A percentile compares a stretch with the other conserved stretches of the same genome.
phyloP scores from a whole-genome alignment of 2,797 vertebrate species.

The Anguilla marmorata region DNA sequence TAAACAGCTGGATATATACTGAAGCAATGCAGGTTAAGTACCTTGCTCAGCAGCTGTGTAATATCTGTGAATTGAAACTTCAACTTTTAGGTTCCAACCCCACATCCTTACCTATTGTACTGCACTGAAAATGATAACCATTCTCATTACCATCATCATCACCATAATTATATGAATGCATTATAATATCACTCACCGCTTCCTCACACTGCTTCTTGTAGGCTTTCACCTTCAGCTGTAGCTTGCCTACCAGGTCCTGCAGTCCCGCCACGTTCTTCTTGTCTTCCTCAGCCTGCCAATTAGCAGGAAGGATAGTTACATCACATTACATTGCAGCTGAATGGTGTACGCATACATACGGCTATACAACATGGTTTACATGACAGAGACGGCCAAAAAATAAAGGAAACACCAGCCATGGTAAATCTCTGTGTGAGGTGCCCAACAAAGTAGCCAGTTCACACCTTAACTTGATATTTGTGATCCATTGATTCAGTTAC shows the following conservation, averaged over 20 bases:
- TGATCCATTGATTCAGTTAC: too few species aligned
- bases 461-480: too few species aligned
- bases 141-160: slow-evolving; percentile 44
- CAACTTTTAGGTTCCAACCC: not conserved
- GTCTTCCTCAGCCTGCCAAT: slow-evolving; percentile 81
- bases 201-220: slow-evolving; percentile 90
- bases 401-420: too few species aligned
- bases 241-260: slow-evolving; percentile 88
- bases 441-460: too few species aligned
- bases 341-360: not conserved
- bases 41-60: not conserved
- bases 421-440: too few species aligned
- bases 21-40: not conserved
- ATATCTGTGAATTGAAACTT: not conserved
- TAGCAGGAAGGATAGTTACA: not conserved
- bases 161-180: not conserved
- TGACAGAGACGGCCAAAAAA: not conserved
- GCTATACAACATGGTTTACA: not conserved
- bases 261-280: slow-evolving; percentile 85
- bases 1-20: not conserved
- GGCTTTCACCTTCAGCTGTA: slow-evolving; percentile 89
- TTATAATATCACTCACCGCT: slow-evolving; percentile 70
- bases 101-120: not conserved
- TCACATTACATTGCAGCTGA: not conserved
- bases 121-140: not conserved